These are phyloP conservation scores for Lasioglossum lativentre DNA, from an alignment of 2,888 invertebrate genomes.

Conservation along the genomic window DNA sequence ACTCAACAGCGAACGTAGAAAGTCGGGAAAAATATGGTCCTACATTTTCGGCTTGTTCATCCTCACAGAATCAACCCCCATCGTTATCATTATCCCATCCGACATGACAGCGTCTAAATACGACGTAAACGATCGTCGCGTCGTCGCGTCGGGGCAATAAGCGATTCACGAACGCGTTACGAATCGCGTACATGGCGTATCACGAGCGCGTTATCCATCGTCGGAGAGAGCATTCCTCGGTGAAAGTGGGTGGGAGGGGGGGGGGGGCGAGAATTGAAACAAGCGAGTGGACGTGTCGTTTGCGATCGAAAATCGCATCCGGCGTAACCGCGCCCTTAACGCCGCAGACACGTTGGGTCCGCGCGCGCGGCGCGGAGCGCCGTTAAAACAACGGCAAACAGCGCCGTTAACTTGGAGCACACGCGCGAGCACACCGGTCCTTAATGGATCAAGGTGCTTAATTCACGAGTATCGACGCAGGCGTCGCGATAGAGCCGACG, in stretches of 20 bases:
- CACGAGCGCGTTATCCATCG: conserved; percentile 39
- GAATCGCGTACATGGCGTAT: neutral
- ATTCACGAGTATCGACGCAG: conserved; percentile 70
- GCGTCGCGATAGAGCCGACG: conserved; percentile 68
- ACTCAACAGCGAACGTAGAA: neutral
- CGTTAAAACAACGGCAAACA: conserved; percentile 62
- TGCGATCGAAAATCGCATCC: neutral
- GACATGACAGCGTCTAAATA: neutral
- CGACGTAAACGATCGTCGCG: neutral
- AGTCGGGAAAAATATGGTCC: neutral
- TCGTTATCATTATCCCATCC: neutral
- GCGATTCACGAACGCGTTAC: neutral
- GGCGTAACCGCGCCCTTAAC: conserved; percentile 19
- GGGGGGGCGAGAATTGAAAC: too few species aligned
- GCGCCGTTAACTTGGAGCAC: conserved; percentile 58
- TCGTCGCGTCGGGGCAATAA: neutral
- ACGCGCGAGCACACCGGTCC: conserved; percentile 52
- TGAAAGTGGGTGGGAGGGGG: neutral
- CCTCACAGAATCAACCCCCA: neutral
- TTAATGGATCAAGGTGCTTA: conserved; percentile 70
- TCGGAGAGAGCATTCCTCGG: conserved; percentile 8
- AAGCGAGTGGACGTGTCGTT: neutral
- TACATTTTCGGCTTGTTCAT: neutral
- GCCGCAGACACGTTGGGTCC: conserved; percentile 18
- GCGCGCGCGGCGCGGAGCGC: neutral